Base-by-base conservation (phyloP, 2,888 invertebrate species). In the Sinhomidia bicolor region DNA sequence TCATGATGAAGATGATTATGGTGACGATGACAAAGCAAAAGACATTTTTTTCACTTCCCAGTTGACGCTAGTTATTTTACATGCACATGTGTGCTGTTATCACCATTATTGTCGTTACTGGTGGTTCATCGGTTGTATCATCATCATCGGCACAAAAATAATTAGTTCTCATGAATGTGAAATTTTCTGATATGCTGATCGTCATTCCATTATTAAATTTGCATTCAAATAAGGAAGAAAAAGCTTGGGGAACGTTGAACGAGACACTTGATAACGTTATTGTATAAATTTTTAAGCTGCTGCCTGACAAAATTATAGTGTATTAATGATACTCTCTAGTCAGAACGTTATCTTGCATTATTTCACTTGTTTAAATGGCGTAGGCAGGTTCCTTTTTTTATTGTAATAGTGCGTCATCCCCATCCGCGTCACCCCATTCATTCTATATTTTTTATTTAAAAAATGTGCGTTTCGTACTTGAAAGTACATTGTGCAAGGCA, bases 401-500 rank as follows among this genome's bases (percentile, higher is more conserved):
- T 23, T 54, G n/a, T 9, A 79, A 36, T 36, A 60, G 29, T n/a
- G n/a, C 60, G 44, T 68, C 80, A 60, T 79, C 23, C 26, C 17
- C 57, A n/a, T 54, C 9, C 65, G 36, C 29, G 54, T 78, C 76
- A 78, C 76, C 76, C 57, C 17, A 57, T 79, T 81, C 29, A 60
- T 26, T 47, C 36, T 5, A 44, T 41, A 9, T 29, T 44, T 32
- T 57, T 54, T 78, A 41, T 76, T 54, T 76, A 26, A 85, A 74
- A 85, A 85, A 74, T 60, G 47, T 44, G 76, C 44, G 26, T 76
- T 76, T 83, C 83, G 83, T 83, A 83, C 84, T 85, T 85, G 84
- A 85, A 85, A 85, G 7, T 47, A 60, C 17, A 62, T 85, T 85
- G 84, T 60, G 84, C 78, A 85, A 85, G 84, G 84, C 62, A 76